These are phyloP conservation scores for Coluber constrictor DNA, from an alignment of 2,797 vertebrate species.

Conservation along the genomic window DNA sequence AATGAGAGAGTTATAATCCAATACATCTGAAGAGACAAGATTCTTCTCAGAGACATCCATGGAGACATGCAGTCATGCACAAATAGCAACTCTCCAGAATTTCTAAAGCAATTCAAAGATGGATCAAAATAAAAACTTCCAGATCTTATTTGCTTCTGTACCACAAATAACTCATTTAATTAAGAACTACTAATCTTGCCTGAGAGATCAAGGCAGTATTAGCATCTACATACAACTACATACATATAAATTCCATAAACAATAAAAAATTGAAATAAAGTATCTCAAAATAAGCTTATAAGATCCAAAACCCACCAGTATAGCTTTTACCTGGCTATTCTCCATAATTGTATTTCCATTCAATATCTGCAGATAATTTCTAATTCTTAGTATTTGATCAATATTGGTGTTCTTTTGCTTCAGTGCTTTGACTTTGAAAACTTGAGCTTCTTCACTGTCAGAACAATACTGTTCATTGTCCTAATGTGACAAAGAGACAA, in stretches of 20 bases:
- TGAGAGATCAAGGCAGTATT: not conserved
- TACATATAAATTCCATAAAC: not conserved
- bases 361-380: not conserved
- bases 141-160: not conserved
- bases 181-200: not conserved
- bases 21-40: not conserved
- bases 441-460: not conserved
- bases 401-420: not conserved
- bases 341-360: not conserved
- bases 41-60: not conserved
- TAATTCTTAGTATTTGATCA: not conserved
- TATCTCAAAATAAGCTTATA: not conserved
- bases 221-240: not conserved
- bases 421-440: not conserved
- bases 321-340: slow-evolving; percentile 3
- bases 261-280: not conserved
- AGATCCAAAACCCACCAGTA: no score
- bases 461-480: not conserved
- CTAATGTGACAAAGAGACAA: not conserved
- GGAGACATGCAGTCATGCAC: not conserved
- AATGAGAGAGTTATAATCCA: not conserved
- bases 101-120: not conserved
- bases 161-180: not conserved
- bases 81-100: not conserved
- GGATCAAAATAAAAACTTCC: not conserved